These are phyloP conservation scores for Petrophora chlorosata DNA, from an alignment of 2,888 invertebrate genomes.

Conservation along the genomic window DNA sequence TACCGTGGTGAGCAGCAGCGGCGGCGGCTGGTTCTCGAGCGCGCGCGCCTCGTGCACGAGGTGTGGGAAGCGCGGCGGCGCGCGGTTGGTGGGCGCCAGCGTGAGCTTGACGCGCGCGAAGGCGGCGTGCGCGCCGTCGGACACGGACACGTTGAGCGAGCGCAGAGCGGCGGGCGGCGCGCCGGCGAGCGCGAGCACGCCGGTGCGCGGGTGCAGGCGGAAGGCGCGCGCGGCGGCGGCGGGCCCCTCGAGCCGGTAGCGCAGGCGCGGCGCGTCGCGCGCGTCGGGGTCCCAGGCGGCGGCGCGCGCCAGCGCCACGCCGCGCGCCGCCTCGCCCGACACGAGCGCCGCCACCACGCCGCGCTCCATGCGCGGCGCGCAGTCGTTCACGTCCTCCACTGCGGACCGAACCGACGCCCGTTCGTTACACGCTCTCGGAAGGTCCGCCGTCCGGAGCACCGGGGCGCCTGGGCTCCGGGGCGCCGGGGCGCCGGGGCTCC, in stretches of 20 bases:
- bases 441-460: neutral
- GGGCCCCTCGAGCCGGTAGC: slow-evolving; percentile 88
- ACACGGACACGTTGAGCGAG: slow-evolving; percentile 94
- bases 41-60: slow-evolving; percentile 91
- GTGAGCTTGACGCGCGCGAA: slow-evolving; percentile 92
- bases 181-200: slow-evolving; percentile 59
- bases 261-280: slow-evolving; percentile 88
- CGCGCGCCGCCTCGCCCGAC: slow-evolving; percentile 92
- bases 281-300: slow-evolving; percentile 95
- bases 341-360: slow-evolving; percentile 90
- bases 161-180: slow-evolving; percentile 80
- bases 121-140: slow-evolving; percentile 97
- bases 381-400: slow-evolving; percentile 96
- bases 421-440: neutral
- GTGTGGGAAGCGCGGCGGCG: slow-evolving; percentile 91
- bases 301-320: slow-evolving; percentile 94
- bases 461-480: neutral
- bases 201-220: slow-evolving; percentile 57
- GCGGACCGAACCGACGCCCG: slow-evolving; percentile 30
- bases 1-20: slow-evolving; percentile 88
- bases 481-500: no score
- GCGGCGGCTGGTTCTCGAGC: slow-evolving; percentile 91
- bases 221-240: slow-evolving; percentile 51
- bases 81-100: slow-evolving; percentile 89
- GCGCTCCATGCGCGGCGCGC: slow-evolving; percentile 93